phyloP scores from a whole-genome alignment of 2,888 invertebrate genomes.

The Mythimna vitellina region DNA sequence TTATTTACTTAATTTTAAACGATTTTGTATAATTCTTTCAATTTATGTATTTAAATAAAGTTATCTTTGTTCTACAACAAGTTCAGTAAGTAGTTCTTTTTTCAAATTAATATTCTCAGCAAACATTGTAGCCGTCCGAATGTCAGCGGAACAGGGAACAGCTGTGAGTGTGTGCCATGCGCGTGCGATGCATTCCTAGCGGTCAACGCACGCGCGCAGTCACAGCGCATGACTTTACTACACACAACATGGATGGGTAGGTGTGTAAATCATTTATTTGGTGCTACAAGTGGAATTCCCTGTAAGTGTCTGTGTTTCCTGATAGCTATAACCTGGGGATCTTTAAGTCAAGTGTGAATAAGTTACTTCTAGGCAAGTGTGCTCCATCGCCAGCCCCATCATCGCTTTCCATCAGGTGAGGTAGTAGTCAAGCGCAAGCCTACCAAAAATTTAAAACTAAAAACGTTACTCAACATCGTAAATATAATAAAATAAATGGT shows the following conservation, averaged over 20 bases:
- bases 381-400: too few species aligned
- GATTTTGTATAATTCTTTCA: too few species aligned
- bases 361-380: too few species aligned
- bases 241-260: slow-evolving; percentile 21
- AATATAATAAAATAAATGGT: not conserved
- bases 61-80: not conserved
- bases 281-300: too few species aligned
- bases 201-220: slow-evolving; percentile 81
- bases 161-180: slow-evolving; percentile 68
- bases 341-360: too few species aligned
- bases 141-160: slow-evolving; percentile 73
- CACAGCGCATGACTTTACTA: slow-evolving; percentile 59
- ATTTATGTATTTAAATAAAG: too few species aligned
- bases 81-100: slow-evolving; percentile 20
- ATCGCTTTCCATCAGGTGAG: too few species aligned
- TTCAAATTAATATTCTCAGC: slow-evolving; percentile 45
- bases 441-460: too few species aligned
- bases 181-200: slow-evolving; percentile 80
- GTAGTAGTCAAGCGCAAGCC: too few species aligned
- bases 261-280: not conserved
- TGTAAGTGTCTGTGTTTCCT: not conserved
- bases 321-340: too few species aligned
- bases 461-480: slow-evolving; percentile 1
- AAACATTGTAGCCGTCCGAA: slow-evolving; percentile 34
- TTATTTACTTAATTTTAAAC: too few species aligned